These are phyloP conservation scores for Zophobas morio DNA, from an alignment of 1,140 invertebrate species.

Conservation along the genomic window DNA sequence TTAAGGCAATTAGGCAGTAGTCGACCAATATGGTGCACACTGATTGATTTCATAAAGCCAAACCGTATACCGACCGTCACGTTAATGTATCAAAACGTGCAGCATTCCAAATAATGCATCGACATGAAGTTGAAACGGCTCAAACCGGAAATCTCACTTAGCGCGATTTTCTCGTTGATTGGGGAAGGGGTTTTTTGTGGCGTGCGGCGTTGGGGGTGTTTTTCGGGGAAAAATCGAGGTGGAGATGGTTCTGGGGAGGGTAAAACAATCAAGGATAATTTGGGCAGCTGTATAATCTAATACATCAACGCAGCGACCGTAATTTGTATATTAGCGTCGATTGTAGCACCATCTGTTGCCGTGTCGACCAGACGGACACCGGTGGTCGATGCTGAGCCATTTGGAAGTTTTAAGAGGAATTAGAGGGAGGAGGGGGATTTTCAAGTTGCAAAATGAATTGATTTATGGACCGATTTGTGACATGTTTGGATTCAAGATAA, in stretches of 20 bases:
- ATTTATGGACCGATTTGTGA: too few relatives aligned
- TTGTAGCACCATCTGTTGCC: constrained; percentile 50
- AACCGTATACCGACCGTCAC: constrained; percentile 36
- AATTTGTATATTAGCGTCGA: constrained; percentile 48
- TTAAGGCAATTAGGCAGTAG: constrained; percentile 47
- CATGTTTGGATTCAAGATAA: too few relatives aligned
- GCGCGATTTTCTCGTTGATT: neutral
- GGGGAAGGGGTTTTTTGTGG: too few relatives aligned
- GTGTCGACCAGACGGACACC: constrained; percentile 38
- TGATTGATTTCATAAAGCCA: constrained; percentile 47
- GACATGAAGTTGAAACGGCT: constrained; percentile 13
- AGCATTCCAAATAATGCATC: constrained; percentile 38
- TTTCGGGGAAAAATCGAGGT: neutral
- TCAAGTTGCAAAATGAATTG: too few relatives aligned
- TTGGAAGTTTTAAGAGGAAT: constrained; percentile 1
- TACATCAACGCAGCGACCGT: constrained; percentile 37
- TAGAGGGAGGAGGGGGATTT: neutral
- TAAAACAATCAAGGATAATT: constrained; percentile 22
- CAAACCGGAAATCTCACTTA: neutral
- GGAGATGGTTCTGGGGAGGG: neutral
- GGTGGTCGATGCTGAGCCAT: constrained; percentile 12
- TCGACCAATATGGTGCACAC: constrained; percentile 47
- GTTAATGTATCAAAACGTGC: constrained; percentile 41
- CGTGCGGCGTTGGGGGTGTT: neutral
- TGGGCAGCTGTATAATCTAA: constrained; percentile 40